Evolutionary conservation across 2,888 invertebrate species (phyloP).

Genomic region (Epinotia nisella): DNA sequence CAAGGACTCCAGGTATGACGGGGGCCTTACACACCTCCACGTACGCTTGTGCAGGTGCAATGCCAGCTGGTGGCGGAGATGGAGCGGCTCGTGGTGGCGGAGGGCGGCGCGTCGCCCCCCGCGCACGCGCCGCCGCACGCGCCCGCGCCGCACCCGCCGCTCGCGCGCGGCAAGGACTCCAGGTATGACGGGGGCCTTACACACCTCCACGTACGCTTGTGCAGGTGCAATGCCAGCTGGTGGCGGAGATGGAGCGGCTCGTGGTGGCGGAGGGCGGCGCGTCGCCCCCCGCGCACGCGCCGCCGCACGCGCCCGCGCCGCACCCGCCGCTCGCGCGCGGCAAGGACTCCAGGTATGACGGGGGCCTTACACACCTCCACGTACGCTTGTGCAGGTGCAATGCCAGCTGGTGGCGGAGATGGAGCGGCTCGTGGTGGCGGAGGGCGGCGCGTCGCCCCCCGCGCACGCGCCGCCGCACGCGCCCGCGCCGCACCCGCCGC

Average conservation of each 20-base stretch:
- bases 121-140: constrained; percentile 59
- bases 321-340: constrained; percentile 55
- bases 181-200: constrained; percentile 55
- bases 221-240: constrained; percentile 66
- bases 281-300: constrained; percentile 71
- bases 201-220: too few species aligned
- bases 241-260: constrained; percentile 72
- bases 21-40: too few species aligned
- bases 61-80: constrained; percentile 66
- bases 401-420: constrained; percentile 66
- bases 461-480: constrained; percentile 59
- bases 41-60: too few species aligned
- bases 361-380: too few species aligned
- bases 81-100: constrained; percentile 70
- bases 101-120: constrained; percentile 70
- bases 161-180: constrained; percentile 65
- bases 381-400: too few species aligned
- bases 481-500: constrained; percentile 50
- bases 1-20: constrained; percentile 70
- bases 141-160: constrained; percentile 50
- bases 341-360: constrained; percentile 70
- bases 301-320: constrained; percentile 45
- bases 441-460: constrained; percentile 70
- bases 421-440: constrained; percentile 70
- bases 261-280: constrained; percentile 66